These are phyloP conservation scores for Callaeas wilsoni DNA, from an alignment of 2,113 vertebrate species.

Conservation along the genomic window DNA sequence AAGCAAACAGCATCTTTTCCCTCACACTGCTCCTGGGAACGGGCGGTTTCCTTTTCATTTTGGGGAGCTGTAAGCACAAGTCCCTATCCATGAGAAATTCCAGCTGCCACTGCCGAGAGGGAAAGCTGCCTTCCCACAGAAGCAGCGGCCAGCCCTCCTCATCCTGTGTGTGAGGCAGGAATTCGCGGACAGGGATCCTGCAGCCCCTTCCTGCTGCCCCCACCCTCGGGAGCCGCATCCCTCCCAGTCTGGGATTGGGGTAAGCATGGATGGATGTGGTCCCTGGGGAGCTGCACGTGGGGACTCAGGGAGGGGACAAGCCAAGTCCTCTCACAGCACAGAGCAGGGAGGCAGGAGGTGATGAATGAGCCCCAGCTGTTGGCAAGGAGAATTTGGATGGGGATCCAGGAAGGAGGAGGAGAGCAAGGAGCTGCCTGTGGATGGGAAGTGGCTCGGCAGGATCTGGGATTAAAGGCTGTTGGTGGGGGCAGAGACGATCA, in stretches of 20 bases:
- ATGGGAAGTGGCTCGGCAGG: not conserved
- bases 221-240: not conserved
- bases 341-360: not conserved
- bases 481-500: not conserved
- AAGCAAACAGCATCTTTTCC: not conserved
- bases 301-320: not conserved
- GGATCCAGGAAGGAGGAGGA: not conserved
- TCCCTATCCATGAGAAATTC: not conserved
- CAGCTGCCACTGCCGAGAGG: not conserved
- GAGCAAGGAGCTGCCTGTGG: not conserved
- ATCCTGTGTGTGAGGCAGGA: accelerated
- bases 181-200: not conserved
- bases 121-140: not conserved
- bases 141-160: not conserved
- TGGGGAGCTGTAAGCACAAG: not conserved
- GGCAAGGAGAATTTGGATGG: slow-evolving; percentile 2
- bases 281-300: not conserved
- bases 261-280: not conserved
- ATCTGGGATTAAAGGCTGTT: not conserved
- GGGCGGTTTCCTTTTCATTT: not conserved
- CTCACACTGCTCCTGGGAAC: not conserved
- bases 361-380: slow-evolving; percentile 27
- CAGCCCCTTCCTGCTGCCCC: not conserved
- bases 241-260: not conserved
- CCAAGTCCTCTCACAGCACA: not conserved